These are phyloP conservation scores for Apodemia zela DNA, from an alignment of 2,888 invertebrate genomes.

Conservation along the genomic window DNA sequence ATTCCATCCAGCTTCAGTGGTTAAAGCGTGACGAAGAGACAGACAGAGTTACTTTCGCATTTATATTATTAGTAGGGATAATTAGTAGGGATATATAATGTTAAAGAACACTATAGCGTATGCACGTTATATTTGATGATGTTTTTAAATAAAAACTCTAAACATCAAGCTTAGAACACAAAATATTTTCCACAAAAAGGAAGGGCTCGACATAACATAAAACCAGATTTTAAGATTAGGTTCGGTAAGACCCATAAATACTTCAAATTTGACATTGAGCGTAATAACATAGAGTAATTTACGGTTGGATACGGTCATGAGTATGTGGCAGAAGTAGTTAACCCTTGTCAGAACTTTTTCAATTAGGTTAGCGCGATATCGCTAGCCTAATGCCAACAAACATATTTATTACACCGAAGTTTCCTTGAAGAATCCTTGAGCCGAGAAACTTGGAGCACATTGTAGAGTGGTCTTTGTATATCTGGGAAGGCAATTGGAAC, in stretches of 20 bases:
- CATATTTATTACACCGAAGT: slow-evolving; percentile 60
- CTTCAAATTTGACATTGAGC: slow-evolving; percentile 31
- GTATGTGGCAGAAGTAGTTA: slow-evolving; percentile 42
- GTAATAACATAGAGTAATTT: slow-evolving; percentile 37
- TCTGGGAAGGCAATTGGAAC: slow-evolving; percentile 20
- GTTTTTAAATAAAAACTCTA: not conserved
- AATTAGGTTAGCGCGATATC: slow-evolving; percentile 64
- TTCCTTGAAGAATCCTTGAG: slow-evolving; percentile 14
- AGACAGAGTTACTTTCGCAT: no score
- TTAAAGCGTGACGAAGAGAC: no score
- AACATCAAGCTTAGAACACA: not conserved
- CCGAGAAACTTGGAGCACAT: slow-evolving; percentile 13
- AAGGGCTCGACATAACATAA: slow-evolving; percentile 8
- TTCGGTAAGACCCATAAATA: slow-evolving; percentile 30
- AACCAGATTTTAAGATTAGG: slow-evolving; percentile 27
- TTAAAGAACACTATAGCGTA: no score
- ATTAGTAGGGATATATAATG: no score
- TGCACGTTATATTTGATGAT: no score
- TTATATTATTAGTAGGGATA: no score
- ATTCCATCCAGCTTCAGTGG: no score
- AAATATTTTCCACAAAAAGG: not conserved
- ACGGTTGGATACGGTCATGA: slow-evolving; percentile 34
- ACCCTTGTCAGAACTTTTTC: slow-evolving; percentile 73
- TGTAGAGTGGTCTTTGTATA: slow-evolving; percentile 13
- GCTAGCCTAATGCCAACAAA: slow-evolving; percentile 47